phyloP scores from a whole-genome alignment of 1,140 invertebrate genomes.

The Procambarus virginalis region DNA sequence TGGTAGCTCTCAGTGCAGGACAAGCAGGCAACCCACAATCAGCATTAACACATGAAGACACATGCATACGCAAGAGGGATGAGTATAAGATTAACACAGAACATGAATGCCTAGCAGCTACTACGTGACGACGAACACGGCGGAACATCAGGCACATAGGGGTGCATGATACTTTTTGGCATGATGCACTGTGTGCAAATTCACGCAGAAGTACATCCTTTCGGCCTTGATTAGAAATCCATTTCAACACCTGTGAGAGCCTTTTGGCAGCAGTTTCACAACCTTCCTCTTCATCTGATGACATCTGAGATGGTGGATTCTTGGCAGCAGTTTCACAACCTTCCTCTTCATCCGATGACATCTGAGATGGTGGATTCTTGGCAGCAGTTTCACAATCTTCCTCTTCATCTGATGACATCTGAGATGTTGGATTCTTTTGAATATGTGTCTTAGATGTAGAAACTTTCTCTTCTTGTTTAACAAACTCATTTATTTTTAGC shows the following conservation, averaged over 20 bases:
- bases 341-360: neutral
- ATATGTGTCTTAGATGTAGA: too few species aligned
- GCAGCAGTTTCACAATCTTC: neutral
- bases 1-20: conserved; percentile 24
- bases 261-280: conserved; percentile 28
- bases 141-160: conserved; percentile 49
- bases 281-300: conserved; percentile 6
- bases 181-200: conserved; percentile 56
- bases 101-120: conserved; percentile 37
- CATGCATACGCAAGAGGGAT: conserved; percentile 27
- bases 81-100: conserved; percentile 30
- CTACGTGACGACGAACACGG: conserved; percentile 49
- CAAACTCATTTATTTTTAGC: neutral
- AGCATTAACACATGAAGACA: conserved; percentile 11
- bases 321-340: conserved; percentile 27
- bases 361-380: neutral
- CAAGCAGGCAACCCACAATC: conserved; percentile 46
- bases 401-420: neutral
- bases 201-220: conserved; percentile 4
- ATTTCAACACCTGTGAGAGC: conserved; percentile 17
- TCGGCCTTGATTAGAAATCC: conserved; percentile 18
- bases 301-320: neutral
- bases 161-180: neutral
- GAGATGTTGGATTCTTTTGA: neutral
- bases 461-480: neutral